Conservation (phyloP, 1,140 invertebrate genomes). For the Dreissena rostriformis region DNA sequence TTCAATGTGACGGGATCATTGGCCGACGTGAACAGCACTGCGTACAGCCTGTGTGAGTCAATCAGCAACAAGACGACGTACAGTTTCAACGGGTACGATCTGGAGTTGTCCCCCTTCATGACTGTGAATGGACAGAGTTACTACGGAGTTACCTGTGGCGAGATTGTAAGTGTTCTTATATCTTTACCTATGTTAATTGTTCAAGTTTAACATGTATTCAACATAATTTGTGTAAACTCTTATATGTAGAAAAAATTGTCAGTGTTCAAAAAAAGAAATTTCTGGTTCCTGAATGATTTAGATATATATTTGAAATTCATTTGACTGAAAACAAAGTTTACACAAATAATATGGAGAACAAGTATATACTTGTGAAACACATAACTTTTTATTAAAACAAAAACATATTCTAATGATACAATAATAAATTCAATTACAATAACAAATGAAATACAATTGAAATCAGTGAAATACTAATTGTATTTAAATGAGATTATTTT, state of each 20-base stretch:
- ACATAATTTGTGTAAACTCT: background rate
- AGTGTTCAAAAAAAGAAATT: background rate
- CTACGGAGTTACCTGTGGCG: constrained; percentile 39
- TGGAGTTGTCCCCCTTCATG: constrained; percentile 30
- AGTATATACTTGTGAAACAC: no score
- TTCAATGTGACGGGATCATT: constrained; percentile 26
- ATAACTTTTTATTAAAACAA: no score
- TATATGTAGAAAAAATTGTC: no score
- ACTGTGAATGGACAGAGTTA: constrained; percentile 30
- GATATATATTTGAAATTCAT: background rate
- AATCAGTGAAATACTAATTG: no score
- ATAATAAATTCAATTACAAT: no score
- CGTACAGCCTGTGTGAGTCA: constrained; percentile 35
- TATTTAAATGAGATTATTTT: no score
- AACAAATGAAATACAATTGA: no score
- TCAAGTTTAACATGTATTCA: background rate
- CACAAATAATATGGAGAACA: no score
- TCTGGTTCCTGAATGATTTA: background rate
- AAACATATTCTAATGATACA: no score
- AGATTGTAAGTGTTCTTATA: constrained; percentile 15
- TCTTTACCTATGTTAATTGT: background rate
- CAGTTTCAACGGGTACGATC: constrained; percentile 24
- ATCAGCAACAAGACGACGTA: constrained; percentile 29
- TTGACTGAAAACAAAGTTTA: background rate
- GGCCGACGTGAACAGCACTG: constrained; percentile 26